phyloP scores from a whole-genome alignment of 2,888 invertebrate genomes.

The Drosophila formosana region DNA sequence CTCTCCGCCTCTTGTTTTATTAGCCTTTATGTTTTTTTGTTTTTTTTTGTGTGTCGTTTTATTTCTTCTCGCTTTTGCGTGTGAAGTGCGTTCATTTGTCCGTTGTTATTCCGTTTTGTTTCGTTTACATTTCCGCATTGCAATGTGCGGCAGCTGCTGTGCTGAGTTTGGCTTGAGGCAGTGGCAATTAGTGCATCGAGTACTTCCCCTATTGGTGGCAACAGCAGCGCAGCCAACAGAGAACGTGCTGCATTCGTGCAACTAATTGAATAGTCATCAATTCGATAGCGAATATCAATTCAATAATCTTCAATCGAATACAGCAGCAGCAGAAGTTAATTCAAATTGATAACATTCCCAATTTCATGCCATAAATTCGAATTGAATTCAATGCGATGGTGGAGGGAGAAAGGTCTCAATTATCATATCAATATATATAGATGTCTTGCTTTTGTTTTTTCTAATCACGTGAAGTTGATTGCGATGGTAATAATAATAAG shows the following conservation, averaged over 20 bases:
- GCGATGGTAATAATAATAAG: conserved; percentile 55
- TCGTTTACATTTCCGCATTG: conserved; percentile 70
- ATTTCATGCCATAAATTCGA: conserved; percentile 21
- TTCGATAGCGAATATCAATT: conserved; percentile 63
- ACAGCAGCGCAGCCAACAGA: neutral
- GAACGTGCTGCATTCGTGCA: conserved; percentile 42
- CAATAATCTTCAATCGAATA: conserved; percentile 43
- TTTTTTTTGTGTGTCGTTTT: conserved; percentile 3
- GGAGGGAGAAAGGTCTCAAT: conserved; percentile 3
- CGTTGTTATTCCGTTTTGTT: conserved; percentile 51
- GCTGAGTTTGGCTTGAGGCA: conserved; percentile 8
- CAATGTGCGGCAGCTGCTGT: conserved; percentile 28
- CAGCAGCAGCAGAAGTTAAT: conserved; percentile 23
- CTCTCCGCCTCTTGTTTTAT: conserved; percentile 1
- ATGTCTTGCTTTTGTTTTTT: conserved; percentile 1
- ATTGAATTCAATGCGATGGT: conserved; percentile 14
- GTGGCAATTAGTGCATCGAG: conserved; percentile 15
- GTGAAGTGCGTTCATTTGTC: conserved; percentile 68
- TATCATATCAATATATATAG: conserved; percentile 10
- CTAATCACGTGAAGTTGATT: conserved; percentile 68
- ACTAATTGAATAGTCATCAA: conserved; percentile 63
- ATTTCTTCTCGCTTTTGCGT: conserved; percentile 47
- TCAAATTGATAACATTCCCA: conserved; percentile 18
- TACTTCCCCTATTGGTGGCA: conserved; percentile 17
- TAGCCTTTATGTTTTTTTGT: conserved; percentile 9